Evolutionary conservation across 2,888 invertebrate genomes (phyloP).

Genomic region (Onthophagus sagittarius): DNA sequence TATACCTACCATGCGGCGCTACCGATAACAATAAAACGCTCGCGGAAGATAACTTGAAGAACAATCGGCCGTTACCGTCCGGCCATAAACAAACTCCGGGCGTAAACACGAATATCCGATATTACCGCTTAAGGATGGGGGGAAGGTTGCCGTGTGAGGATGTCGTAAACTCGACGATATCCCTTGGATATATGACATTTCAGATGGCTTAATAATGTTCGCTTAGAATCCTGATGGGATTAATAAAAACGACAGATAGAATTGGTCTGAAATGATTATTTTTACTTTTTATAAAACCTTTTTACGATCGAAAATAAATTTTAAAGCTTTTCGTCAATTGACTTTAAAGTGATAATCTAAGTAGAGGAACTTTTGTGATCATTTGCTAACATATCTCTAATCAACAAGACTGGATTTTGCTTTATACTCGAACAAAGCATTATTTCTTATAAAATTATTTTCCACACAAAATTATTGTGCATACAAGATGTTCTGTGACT

Average conservation of each 20-base stretch:
- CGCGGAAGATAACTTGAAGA: constrained; percentile 14
- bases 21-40: constrained; percentile 4
- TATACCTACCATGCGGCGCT: not conserved
- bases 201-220: constrained; percentile 37
- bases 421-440: too few relatives aligned
- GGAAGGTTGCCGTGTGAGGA: constrained; percentile 15
- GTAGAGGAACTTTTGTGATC: too few relatives aligned
- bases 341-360: too few relatives aligned
- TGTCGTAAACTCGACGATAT: constrained; percentile 35
- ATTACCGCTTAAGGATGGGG: constrained; percentile 31
- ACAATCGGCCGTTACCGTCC: constrained; percentile 6
- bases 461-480: too few relatives aligned
- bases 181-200: constrained; percentile 33
- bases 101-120: constrained; percentile 29
- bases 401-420: too few relatives aligned
- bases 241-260: constrained; percentile 31
- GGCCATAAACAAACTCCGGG: constrained; percentile 22
- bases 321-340: too few relatives aligned
- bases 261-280: too few relatives aligned
- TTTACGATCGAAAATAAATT: too few relatives aligned
- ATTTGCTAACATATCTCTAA: too few relatives aligned
- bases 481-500: too few relatives aligned
- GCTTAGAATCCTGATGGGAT: constrained; percentile 33
- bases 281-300: too few relatives aligned
- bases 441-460: too few relatives aligned